Evolutionary conservation across 2,888 invertebrate genomes (phyloP).

Genomic region (Crossocerus cetratus): DNA sequence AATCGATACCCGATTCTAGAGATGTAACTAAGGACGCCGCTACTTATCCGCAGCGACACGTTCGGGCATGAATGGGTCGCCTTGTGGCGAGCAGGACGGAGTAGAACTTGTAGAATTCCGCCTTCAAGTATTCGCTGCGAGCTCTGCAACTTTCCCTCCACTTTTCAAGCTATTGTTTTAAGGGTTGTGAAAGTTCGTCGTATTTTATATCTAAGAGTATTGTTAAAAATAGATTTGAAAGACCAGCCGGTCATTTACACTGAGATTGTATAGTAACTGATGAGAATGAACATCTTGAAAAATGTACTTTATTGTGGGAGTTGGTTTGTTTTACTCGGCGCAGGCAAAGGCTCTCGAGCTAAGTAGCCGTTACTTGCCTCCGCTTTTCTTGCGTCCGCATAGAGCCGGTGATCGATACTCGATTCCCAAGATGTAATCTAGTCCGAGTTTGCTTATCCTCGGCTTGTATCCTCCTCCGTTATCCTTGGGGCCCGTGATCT

Average conservation of each 20-base stretch:
- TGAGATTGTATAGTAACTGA: too few species aligned
- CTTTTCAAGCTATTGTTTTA: too few species aligned
- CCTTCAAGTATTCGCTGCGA: too few species aligned
- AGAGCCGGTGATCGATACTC: conserved; percentile 43
- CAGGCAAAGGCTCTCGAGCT: conserved; percentile 19
- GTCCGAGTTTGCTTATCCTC: conserved; percentile 16
- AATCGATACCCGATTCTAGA: conserved; percentile 53
- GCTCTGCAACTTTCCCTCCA: too few species aligned
- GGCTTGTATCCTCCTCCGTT: not conserved
- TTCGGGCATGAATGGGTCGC: conserved; percentile 33
- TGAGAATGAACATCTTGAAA: too few species aligned
- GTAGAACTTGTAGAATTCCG: too few species aligned
- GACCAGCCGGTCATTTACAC: too few species aligned
- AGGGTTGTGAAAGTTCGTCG: too few species aligned
- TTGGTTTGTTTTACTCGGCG: conserved; percentile 39
- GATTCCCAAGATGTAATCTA: conserved; percentile 32
- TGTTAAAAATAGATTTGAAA: too few species aligned
- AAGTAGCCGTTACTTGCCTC: conserved; percentile 21
- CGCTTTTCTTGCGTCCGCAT: conserved; percentile 13
- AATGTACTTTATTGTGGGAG: not conserved
- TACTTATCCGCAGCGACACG: conserved; percentile 53
- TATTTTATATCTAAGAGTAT: too few species aligned
- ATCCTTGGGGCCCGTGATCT: too few species aligned
- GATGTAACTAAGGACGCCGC: conserved; percentile 52
- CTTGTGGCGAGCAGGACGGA: too few species aligned